phyloP scores from a whole-genome alignment of 2,888 invertebrate species.

The Clepsis dumicolana region DNA sequence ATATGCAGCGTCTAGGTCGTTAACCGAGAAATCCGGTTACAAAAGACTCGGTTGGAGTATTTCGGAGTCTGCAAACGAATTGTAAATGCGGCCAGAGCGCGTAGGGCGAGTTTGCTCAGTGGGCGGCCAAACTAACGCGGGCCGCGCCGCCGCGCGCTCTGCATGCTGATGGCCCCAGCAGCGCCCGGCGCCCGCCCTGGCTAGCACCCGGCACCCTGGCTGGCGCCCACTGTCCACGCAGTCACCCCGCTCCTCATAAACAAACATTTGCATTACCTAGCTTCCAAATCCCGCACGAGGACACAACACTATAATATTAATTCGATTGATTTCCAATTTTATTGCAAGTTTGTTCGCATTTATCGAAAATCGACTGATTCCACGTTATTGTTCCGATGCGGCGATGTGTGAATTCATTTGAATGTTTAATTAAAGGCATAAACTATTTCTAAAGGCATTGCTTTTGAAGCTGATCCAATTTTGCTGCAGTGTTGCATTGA shows the following conservation, averaged over 20 bases:
- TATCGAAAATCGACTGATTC: conserved; percentile 11
- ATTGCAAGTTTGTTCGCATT: background rate
- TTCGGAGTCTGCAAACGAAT: conserved; percentile 75
- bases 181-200: background rate
- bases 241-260: conserved; percentile 27
- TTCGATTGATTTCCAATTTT: conserved; percentile 5
- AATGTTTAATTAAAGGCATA: conserved; percentile 2
- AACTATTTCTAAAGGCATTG: background rate
- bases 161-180: conserved; percentile 60
- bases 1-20: conserved; percentile 75
- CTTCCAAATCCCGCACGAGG: background rate
- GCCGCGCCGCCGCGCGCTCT: conserved; percentile 47
- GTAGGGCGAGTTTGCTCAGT: conserved; percentile 70
- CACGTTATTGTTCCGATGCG: conserved; percentile 1
- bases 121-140: conserved; percentile 52
- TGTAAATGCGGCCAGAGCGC: conserved; percentile 69
- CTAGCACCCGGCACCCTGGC: background rate
- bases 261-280: conserved; percentile 42
- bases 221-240: conserved; percentile 22
- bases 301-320: background rate
- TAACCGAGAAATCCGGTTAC: conserved; percentile 77
- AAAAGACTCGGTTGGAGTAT: conserved; percentile 75
- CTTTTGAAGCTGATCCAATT: background rate
- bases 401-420: conserved; percentile 7
- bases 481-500: background rate